Base-by-base conservation (phyloP, 1,140 invertebrate genomes). In the Pectinophora gossypiella region DNA sequence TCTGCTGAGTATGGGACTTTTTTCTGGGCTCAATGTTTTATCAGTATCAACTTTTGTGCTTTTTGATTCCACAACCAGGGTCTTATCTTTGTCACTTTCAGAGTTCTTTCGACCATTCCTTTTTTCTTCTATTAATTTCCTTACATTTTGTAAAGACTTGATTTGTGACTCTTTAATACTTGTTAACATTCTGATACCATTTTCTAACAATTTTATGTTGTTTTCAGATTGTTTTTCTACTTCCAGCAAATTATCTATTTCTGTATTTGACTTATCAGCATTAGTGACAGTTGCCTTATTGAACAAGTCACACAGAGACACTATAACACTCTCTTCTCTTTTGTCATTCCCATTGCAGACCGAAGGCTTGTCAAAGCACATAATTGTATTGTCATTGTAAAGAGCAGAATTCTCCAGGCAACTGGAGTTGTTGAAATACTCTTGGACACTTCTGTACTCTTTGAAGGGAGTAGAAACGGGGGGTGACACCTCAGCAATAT, bases 401-500 rank as follows among this genome's bases (percentile, higher is more conserved):
- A 59, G 13, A 4, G 51, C 56, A 38, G 70, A 76, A 38, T 51
- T 76, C 0, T 83, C 73, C 19, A 64, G 40, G 44, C 62, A 56
- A 59, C 57, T 59, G 6, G 75, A 74, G 23, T 77, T 58, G 36
- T 75, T 76, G n/a, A 82, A 77, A 46, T 61, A 77, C 13, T 86
- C 73, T 44, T 75, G 42, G n/a, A 79, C 61, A 64, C 64, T 75
- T 53, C 76, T 73, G 45, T 79, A 81, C 16, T 78, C 68, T 54
- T 74, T 78, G 48, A 80, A 83, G 13, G 83, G 81, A 38, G 80
- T 84, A 19, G 80, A 80, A 35, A 72, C 59, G 1, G 72, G 73
- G 38, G 71, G 76, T 19, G 78, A 63, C 0, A 70, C 61, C 48
- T 76, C 71, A 13, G 62, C 64, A 16, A 76, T 73, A 19, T 70